Conservation (phyloP, 2,888 invertebrate species). For the Mythimna pallens region DNA sequence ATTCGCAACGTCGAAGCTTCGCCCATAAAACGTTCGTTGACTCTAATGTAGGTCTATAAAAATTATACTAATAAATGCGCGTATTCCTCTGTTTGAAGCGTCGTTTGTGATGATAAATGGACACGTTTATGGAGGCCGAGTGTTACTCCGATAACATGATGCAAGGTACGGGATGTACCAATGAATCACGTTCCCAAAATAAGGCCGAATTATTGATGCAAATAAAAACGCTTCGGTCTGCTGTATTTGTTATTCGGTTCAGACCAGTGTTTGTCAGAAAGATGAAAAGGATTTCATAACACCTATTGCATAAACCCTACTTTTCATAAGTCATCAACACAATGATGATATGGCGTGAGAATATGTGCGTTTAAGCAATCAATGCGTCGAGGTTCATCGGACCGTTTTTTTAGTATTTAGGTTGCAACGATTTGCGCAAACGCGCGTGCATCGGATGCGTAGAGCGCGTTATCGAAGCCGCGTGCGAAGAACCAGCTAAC, state of each 20-base stretch:
- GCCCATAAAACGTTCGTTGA: slow-evolving; percentile 70
- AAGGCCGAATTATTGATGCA: slow-evolving; percentile 43
- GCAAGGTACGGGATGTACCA: slow-evolving; percentile 27
- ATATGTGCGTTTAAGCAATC: slow-evolving; percentile 59
- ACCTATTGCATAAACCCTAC: slow-evolving; percentile 44
- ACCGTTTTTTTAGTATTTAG: slow-evolving; percentile 78
- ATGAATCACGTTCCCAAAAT: slow-evolving; percentile 47
- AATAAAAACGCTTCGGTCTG: slow-evolving; percentile 35
- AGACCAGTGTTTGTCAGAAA: slow-evolving; percentile 28
- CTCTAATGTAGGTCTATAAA: slow-evolving; percentile 58
- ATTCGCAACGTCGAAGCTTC: slow-evolving; percentile 64
- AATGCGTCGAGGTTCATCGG: slow-evolving; percentile 66
- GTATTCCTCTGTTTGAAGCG: slow-evolving; percentile 48
- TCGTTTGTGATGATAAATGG: slow-evolving; percentile 53
- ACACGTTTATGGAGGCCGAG: slow-evolving; percentile 36
- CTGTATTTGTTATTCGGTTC: slow-evolving; percentile 37
- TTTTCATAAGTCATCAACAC: slow-evolving; percentile 60
- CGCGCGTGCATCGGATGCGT: slow-evolving; percentile 73
- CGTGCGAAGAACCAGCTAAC: slow-evolving; percentile 71
- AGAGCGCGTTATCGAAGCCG: slow-evolving; percentile 63
- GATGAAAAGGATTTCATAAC: slow-evolving; percentile 15
- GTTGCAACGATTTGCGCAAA: slow-evolving; percentile 80
- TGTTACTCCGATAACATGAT: slow-evolving; percentile 40
- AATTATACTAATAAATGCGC: slow-evolving; percentile 58
- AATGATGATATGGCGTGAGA: slow-evolving; percentile 57